phyloP scores from a whole-genome alignment of 2,113 vertebrate species.

The Paralichthys olivaceus region DNA sequence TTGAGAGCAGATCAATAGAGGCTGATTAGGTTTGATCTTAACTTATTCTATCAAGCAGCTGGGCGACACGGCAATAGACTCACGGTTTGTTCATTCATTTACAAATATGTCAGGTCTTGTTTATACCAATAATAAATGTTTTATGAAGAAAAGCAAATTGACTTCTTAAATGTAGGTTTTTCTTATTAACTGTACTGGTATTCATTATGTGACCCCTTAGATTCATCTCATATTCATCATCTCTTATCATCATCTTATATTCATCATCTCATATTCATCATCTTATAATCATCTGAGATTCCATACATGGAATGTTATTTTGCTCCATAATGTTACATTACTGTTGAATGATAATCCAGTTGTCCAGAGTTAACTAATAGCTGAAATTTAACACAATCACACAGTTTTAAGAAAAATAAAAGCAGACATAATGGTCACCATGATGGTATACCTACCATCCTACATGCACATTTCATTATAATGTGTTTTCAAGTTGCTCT shows the following conservation, averaged over 20 bases:
- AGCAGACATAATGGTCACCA: no score
- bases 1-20: constrained; percentile 57
- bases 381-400: neutral
- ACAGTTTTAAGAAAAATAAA: no score
- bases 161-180: neutral
- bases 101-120: constrained; percentile 1
- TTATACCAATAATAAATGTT: neutral
- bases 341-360: no score
- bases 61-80: neutral
- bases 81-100: constrained; percentile 13
- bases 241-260: neutral
- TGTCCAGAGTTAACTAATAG: no score
- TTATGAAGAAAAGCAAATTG: neutral
- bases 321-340: no score
- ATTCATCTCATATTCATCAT: neutral
- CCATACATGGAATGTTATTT: neutral
- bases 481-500: no score
- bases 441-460: no score
- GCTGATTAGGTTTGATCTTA: constrained; percentile 50
- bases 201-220: neutral
- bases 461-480: no score
- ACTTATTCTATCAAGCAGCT: constrained; percentile 17
- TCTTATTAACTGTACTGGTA: neutral
- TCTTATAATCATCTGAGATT: no score
- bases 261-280: neutral